A percentile compares a stretch with the other conserved stretches of the same genome.
Evolutionary conservation across 1,140 invertebrate genomes (phyloP).

Genomic region (Philotrypesis tridentata): DNA sequence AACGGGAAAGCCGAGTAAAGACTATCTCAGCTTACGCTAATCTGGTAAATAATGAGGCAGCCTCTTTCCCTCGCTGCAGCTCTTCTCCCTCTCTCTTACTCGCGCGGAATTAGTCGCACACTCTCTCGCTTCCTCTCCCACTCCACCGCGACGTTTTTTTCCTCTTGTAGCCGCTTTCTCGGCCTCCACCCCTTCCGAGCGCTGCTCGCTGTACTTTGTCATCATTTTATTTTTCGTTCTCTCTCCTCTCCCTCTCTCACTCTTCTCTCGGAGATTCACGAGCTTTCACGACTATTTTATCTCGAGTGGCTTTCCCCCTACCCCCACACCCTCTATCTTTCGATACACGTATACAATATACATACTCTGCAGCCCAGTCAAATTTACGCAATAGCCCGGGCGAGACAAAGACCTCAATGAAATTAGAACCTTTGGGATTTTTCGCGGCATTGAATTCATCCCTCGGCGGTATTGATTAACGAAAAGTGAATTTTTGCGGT

Average conservation of each 20-base stretch:
- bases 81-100: not conserved
- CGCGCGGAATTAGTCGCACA: not conserved
- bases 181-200: not conserved
- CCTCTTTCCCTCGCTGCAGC: not conserved
- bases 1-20: constrained; percentile 41
- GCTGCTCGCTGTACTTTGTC: constrained; percentile 32
- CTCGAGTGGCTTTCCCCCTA: constrained; percentile 10
- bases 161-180: not conserved
- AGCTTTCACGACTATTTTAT: constrained; percentile 32
- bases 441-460: not conserved
- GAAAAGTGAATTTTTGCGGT: not conserved
- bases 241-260: not conserved
- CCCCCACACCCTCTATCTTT: not conserved
- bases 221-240: constrained; percentile 41
- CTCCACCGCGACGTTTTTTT: not conserved
- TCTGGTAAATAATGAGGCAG: constrained; percentile 50
- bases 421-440: not conserved
- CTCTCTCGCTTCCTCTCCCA: not conserved
- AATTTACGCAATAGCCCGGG: constrained; percentile 38
- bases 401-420: not conserved
- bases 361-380: not conserved
- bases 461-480: not conserved
- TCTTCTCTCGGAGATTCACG: constrained; percentile 30
- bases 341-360: not conserved
- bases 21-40: constrained; percentile 49